phyloP scores from a whole-genome alignment of 2,888 invertebrate species.

The Chloromyia formosa region DNA sequence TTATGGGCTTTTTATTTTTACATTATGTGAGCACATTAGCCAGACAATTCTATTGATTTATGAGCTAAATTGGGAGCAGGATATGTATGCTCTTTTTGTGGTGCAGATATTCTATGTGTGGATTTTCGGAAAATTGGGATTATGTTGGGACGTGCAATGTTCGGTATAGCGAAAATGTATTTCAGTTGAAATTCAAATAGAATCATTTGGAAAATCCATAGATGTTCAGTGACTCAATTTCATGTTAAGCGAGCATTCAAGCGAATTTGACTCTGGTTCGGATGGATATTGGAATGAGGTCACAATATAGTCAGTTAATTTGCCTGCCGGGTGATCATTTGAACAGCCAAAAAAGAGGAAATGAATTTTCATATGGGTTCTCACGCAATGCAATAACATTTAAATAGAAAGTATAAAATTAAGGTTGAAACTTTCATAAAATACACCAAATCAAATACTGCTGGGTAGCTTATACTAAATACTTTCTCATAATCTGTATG shows the following conservation, averaged over 20 bases:
- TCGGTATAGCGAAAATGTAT: neutral
- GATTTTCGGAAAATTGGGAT: conserved; percentile 16
- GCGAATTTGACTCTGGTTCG: no score
- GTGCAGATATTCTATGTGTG: neutral
- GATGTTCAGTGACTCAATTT: neutral
- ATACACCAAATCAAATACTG: no score
- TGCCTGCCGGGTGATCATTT: neutral
- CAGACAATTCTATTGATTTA: conserved; percentile 43
- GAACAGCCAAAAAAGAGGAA: neutral
- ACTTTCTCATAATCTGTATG: no score
- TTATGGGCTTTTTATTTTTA: conserved; percentile 48
- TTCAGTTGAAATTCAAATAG: conserved; percentile 1
- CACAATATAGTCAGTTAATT: neutral
- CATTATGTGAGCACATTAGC: conserved; percentile 49
- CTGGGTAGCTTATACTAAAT: no score
- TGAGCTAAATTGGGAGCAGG: conserved; percentile 4
- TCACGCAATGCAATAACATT: no score
- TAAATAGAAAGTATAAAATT: no score
- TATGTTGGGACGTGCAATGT: neutral
- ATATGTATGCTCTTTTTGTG: neutral
- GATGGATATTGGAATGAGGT: neutral
- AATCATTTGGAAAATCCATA: neutral
- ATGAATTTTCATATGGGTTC: no score
- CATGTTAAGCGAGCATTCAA: neutral
- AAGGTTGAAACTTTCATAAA: no score